Evolutionary conservation across 1,140 invertebrate genomes (phyloP).

Genomic region (Scaptodrosophila lebanonensis): DNA sequence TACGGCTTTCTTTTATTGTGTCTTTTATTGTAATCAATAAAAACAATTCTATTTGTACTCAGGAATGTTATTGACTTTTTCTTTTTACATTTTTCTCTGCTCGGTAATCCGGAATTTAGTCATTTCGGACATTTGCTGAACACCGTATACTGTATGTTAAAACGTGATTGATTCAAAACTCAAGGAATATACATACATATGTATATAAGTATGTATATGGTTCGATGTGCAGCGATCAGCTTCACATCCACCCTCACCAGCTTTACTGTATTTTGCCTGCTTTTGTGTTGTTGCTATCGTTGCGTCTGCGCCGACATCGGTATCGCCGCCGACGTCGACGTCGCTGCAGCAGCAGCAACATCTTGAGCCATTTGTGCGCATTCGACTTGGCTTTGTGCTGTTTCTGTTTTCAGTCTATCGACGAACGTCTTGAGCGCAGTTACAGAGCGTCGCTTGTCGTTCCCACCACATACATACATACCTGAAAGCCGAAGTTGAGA

Average conservation of each 20-base stretch:
- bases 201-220: too few relatives aligned
- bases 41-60: too few relatives aligned
- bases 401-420: slow-evolving; percentile 47
- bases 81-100: too few relatives aligned
- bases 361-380: neutral
- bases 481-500: slow-evolving; percentile 16
- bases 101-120: too few relatives aligned
- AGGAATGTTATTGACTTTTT: too few relatives aligned
- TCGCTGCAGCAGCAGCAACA: neutral
- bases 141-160: too few relatives aligned
- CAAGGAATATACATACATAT: too few relatives aligned
- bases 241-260: slow-evolving; percentile 27
- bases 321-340: slow-evolving; percentile 6
- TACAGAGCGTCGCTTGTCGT: slow-evolving; percentile 24
- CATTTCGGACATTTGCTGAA: too few relatives aligned
- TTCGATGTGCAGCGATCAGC: neutral
- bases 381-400: slow-evolving; percentile 25
- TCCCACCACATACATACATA: neutral
- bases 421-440: slow-evolving; percentile 56
- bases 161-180: too few relatives aligned
- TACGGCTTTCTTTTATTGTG: too few relatives aligned
- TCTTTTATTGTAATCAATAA: too few relatives aligned
- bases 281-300: slow-evolving; percentile 10
- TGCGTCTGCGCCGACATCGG: neutral
- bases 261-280: slow-evolving; percentile 34